Evolutionary conservation across 2,888 invertebrate species (phyloP).

Genomic region (Drosophila barbarae): DNA sequence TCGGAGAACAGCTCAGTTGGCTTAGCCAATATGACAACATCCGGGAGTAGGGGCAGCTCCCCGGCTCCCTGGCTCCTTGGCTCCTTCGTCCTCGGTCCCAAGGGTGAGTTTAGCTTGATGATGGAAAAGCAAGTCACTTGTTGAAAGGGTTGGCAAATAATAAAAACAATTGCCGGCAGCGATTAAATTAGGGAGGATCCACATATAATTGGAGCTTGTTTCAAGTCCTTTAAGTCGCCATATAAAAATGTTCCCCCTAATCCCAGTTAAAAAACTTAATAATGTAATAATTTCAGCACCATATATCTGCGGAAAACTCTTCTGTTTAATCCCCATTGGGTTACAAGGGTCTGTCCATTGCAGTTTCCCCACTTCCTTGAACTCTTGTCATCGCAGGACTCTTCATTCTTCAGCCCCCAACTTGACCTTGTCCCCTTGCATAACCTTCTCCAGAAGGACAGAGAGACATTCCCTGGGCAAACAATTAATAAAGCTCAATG

Average conservation of each 20-base stretch:
- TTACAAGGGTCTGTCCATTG: not conserved
- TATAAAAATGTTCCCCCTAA: not conserved
- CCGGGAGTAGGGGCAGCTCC: constrained; percentile 12
- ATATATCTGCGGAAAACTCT: constrained; percentile 2
- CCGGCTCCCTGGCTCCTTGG: not conserved
- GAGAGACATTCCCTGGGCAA: constrained; percentile 10
- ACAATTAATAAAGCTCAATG: constrained; percentile 70
- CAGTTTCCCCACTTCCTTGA: constrained; percentile 35
- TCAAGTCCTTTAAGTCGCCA: not conserved
- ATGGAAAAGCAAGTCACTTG: constrained; percentile 58
- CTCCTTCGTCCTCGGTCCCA: constrained; percentile 17
- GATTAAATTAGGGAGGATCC: constrained; percentile 27
- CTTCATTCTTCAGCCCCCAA: not conserved
- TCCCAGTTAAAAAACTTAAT: not conserved
- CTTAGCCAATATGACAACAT: constrained; percentile 64
- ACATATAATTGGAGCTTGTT: constrained; percentile 21
- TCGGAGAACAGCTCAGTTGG: constrained; percentile 57
- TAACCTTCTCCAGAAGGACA: constrained; percentile 43
- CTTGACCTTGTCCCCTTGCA: constrained; percentile 41
- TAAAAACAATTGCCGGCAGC: constrained; percentile 37
- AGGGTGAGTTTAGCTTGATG: constrained; percentile 38
- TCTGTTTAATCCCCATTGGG: not conserved
- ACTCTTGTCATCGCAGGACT: constrained; percentile 52
- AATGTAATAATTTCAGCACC: constrained; percentile 4
- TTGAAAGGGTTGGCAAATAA: constrained; percentile 57